Percentiles rank a stretch among this genome's conserved stretches.
These are phyloP conservation scores for Apamea crenata DNA, from an alignment of 2,888 invertebrate genomes.

Conservation along the genomic window DNA sequence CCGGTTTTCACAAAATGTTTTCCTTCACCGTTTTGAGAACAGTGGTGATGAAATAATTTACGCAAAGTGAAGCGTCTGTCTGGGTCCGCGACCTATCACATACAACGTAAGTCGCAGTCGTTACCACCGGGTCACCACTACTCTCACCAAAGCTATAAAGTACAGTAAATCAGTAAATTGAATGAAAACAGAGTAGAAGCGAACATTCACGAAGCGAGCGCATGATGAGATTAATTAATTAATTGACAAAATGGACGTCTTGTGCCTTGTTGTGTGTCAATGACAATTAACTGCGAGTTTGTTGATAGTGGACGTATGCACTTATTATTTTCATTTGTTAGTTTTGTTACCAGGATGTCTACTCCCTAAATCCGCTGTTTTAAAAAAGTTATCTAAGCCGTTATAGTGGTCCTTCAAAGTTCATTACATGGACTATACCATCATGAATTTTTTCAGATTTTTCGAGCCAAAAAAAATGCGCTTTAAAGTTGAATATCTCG, in stretches of 20 bases:
- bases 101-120: not conserved
- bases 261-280: conserved; percentile 51
- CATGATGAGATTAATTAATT: conserved; percentile 63
- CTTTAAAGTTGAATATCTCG: no score
- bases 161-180: conserved; percentile 38
- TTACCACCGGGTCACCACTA: not conserved
- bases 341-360: not conserved
- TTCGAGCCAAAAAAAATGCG: no score
- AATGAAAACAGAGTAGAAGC: conserved; percentile 24
- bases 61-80: not conserved
- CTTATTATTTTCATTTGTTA: not conserved
- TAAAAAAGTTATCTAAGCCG: no score
- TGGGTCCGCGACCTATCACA: no score
- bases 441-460: no score
- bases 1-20: not conserved
- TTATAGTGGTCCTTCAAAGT: no score
- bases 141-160: not conserved
- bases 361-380: no score
- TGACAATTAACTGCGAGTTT: conserved; percentile 42
- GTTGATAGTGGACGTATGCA: conserved; percentile 35
- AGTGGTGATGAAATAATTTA: not conserved
- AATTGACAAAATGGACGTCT: conserved; percentile 62
- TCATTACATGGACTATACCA: no score
- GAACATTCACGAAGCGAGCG: conserved; percentile 49
- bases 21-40: not conserved